Conservation (phyloP, 2,113 vertebrate genomes). For the Enhydra lutris region DNA sequence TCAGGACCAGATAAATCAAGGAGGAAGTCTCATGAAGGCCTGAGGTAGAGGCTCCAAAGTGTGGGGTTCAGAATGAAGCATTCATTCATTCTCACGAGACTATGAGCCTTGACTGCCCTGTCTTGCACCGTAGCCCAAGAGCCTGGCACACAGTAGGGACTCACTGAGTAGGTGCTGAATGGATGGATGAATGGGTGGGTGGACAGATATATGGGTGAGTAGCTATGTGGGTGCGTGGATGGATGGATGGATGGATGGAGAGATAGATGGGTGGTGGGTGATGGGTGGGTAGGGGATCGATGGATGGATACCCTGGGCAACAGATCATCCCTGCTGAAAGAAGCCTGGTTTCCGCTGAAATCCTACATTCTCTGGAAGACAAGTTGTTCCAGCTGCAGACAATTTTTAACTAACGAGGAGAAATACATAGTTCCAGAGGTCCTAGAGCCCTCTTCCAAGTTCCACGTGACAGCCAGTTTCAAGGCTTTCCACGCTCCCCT, state of each 20-base stretch:
- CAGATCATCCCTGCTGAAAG: background rate
- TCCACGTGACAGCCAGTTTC: background rate
- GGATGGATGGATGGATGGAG: rapidly evolving
- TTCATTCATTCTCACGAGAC: background rate
- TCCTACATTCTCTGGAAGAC: background rate
- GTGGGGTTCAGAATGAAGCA: background rate
- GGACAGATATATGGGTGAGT: too few relatives aligned
- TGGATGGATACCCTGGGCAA: background rate
- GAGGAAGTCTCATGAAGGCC: background rate
- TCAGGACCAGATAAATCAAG: background rate
- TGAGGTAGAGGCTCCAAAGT: background rate
- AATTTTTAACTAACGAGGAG: background rate
- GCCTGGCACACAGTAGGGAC: background rate
- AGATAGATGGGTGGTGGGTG: too few relatives aligned
- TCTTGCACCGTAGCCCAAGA: background rate
- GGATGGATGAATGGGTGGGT: too few relatives aligned
- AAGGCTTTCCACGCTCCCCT: background rate
- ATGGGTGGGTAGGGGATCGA: rapidly evolving
- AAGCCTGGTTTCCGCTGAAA: background rate
- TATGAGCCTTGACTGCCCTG: background rate
- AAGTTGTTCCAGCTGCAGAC: background rate
- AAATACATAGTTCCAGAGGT: background rate
- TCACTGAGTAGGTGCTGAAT: background rate
- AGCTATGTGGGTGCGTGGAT: rapidly evolving
- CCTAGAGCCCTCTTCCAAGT: background rate